A percentile compares a stretch with the other conserved stretches of the same genome.
These are phyloP conservation scores for Danio albolineatus DNA, from an alignment of 2,797 vertebrate genomes.

Conservation along the genomic window DNA sequence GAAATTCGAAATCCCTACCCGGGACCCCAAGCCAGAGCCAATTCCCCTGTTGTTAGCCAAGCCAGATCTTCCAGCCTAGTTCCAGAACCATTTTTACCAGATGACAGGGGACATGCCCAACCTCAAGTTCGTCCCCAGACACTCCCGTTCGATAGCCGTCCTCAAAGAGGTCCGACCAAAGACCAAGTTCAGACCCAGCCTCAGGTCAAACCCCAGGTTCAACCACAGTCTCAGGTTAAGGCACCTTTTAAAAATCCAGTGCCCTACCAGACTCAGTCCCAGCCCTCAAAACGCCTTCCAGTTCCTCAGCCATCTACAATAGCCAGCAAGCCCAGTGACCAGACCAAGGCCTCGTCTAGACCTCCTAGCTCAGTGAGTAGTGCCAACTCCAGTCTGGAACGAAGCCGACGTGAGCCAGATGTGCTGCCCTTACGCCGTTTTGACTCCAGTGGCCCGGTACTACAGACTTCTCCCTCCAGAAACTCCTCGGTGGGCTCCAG, in stretches of 20 bases:
- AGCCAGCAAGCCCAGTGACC: conserved; percentile 64
- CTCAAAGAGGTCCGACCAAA: conserved; percentile 62
- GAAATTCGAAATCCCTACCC: conserved; percentile 69
- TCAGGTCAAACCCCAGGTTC: conserved; percentile 39
- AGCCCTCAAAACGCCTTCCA: conserved; percentile 50
- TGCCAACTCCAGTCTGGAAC: conserved; percentile 76
- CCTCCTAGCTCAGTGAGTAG: conserved; percentile 72
- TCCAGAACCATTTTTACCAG: conserved; percentile 45
- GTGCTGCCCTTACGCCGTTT: conserved; percentile 88
- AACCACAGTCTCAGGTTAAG: conserved; percentile 52
- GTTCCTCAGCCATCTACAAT: conserved; percentile 67
- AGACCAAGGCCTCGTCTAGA: conserved; percentile 66
- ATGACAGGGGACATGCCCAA: conserved; percentile 67
- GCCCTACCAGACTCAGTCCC: conserved; percentile 41
- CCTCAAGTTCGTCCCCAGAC: conserved; percentile 58
- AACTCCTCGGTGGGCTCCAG: conserved; percentile 85
- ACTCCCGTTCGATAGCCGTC: conserved; percentile 48
- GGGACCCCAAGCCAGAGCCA: conserved; percentile 71
- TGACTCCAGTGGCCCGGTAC: conserved; percentile 84
- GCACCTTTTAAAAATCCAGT: conserved; percentile 31
- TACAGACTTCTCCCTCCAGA: conserved; percentile 84
- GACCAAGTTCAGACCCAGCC: conserved; percentile 33
- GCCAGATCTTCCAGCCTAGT: conserved; percentile 64
- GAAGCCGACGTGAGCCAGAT: conserved; percentile 81
- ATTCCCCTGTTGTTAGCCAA: conserved; percentile 46